Base-by-base conservation (phyloP, 2,113 vertebrate species). In the Myrmecobius fasciatus region DNA sequence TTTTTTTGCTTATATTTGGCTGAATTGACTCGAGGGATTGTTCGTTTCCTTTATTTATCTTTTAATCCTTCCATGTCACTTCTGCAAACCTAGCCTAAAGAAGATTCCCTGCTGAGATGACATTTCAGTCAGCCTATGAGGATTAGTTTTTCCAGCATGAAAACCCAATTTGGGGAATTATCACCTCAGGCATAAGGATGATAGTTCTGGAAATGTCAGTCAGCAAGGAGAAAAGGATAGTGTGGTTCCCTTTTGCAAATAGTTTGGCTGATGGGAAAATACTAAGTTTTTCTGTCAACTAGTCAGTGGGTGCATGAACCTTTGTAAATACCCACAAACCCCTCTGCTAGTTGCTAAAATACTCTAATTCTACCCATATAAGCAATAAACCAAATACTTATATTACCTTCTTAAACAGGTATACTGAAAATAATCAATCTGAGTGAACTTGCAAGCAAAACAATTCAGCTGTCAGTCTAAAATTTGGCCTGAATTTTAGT, bases 151-250 rank as follows among this genome's bases (percentile, higher is more conserved):
- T 94, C 25, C 92, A 96, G 93, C 95, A 96, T 43, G 31, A 91
- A 98, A 97, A 97, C 96, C 52, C 95, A 97, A 97, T 98, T 98
- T 97, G 94, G 56, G 93, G 91, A 98, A 98, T 97, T 96, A 98
- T 98, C 97, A 97, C 96, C 96, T 97, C 95, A 97, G 97, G 96
- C 98, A 96, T 97, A 97, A 96, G 95, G 96, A 97, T 96, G 96
- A 96, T 97, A 95, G 97, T 95, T 97, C 94, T 48, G 28, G 94
- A 96, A 97, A 97, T 98, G 97, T 96, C 97, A 97, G 95, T 97
- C 94, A 97, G 95, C 96, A 96, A 98, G 3, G 91, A 95, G 96
- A 56, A 92, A 94, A 96, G 93, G 97, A 95, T 91, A 96, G 96
- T 67, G 90, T 60, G 94, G 92, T 83, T 97, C 92, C 83, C 53